Conservation (phyloP, 1,140 invertebrate genomes). For the Chlorops oryzae region DNA sequence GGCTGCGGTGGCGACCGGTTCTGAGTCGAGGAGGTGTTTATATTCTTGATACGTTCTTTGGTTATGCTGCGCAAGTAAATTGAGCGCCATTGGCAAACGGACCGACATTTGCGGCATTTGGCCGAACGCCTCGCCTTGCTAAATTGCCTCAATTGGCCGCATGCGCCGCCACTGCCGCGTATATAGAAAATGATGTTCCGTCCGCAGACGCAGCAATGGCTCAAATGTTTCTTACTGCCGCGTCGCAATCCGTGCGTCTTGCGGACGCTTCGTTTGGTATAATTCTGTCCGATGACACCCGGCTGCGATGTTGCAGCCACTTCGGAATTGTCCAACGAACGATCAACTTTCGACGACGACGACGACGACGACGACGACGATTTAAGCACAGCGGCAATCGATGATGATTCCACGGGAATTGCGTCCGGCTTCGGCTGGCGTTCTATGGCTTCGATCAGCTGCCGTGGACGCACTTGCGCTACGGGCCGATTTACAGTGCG, state of each 20-base stretch:
- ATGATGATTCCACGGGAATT: not conserved
- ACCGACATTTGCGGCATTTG: constrained; percentile 22
- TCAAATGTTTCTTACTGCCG: constrained; percentile 17
- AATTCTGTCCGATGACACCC: no score
- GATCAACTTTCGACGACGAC: constrained; percentile 14
- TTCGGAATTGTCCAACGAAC: no score
- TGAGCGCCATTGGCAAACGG: constrained; percentile 11
- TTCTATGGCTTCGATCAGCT: constrained; percentile 1
- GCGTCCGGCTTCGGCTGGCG: not conserved
- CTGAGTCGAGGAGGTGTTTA: constrained; percentile 4
- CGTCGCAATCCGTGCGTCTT: constrained; percentile 12
- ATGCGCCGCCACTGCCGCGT: not conserved
- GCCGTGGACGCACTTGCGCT: constrained; percentile 26
- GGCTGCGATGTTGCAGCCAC: no score
- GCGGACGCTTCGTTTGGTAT: not conserved
- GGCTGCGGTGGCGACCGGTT: constrained; percentile 13
- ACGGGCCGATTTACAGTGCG: constrained; percentile 19
- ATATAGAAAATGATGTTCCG: not conserved
- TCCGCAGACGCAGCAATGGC: constrained; percentile 20
- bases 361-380: constrained; percentile 8
- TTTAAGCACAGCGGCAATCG: not conserved
- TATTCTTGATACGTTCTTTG: constrained; percentile 1
- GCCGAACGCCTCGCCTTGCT: constrained; percentile 5
- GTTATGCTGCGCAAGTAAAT: constrained; percentile 16
- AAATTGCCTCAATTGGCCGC: no score